Percentiles rank a stretch among this genome's conserved stretches.
phyloP scores from a whole-genome alignment of 2,888 invertebrate genomes.

The Andrena haemorrhoa region DNA sequence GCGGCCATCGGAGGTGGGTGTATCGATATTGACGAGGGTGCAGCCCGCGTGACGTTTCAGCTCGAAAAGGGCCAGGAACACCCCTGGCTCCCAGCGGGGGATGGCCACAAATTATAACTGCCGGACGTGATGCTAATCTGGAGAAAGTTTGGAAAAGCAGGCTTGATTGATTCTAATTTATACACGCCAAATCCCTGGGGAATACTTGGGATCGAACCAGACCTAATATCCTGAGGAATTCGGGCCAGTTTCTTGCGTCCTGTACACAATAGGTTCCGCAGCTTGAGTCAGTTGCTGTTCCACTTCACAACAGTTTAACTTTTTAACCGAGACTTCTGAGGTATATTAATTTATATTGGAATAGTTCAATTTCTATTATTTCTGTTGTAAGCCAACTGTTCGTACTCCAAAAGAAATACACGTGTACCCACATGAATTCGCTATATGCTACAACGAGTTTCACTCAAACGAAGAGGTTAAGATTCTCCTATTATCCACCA shows the following conservation, averaged over 20 bases:
- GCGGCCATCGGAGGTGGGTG: slow-evolving; percentile 72
- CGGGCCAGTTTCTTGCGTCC: slow-evolving; percentile 8
- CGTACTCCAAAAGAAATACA: too few species aligned
- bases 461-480: not conserved
- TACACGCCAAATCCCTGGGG: slow-evolving; percentile 62
- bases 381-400: too few species aligned
- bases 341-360: not conserved
- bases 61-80: slow-evolving; percentile 68
- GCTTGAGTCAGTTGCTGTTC: not conserved
- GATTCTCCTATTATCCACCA: not conserved
- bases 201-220: slow-evolving; percentile 53
- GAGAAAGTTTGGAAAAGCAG: slow-evolving; percentile 84
- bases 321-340: not conserved
- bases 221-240: slow-evolving; percentile 10
- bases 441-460: too few species aligned
- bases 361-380: too few species aligned
- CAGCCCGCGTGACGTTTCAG: slow-evolving; percentile 78
- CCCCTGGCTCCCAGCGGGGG: slow-evolving; percentile 80
- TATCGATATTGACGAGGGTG: slow-evolving; percentile 85
- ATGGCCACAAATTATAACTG: slow-evolving; percentile 83
- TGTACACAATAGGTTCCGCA: not conserved
- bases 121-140: slow-evolving; percentile 84
- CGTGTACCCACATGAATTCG: too few species aligned
- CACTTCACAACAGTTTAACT: not conserved
- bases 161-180: slow-evolving; percentile 81